Evolutionary conservation across 2,797 vertebrate species (phyloP), one percentile per base, ranked within the genome.

Genomic region (Myripristis jacobus): DNA sequence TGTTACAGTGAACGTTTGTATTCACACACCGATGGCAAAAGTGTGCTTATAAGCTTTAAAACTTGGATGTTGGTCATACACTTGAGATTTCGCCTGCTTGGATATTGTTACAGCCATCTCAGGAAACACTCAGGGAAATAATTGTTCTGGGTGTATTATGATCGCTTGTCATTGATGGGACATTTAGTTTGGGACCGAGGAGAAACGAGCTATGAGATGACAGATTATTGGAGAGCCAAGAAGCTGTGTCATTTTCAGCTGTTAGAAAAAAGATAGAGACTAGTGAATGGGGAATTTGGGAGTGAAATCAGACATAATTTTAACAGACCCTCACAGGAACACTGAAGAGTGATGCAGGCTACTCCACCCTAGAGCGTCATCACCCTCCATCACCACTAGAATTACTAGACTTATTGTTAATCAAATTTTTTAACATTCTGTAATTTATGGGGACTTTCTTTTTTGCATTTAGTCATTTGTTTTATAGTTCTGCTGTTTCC

Each of bases 161-260:
- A 85, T 77, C 44, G 64, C 70, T 74, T 66, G 70, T 76, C 76
- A 77, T 52, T 65, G 57, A 73, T 11, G 3, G 43, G 43, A 77
- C 64, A 41, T 43, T 6, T 61, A 61, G 22, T 70, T 73, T 83
- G 77, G 85, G 78, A 57, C 56, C 0, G 43, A 84, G 76, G 88
- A 77, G 29, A 90, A 87, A 86, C 27, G 44, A 81, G 68, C 51
- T 76, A 24, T 34, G 34, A 82, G 51, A 73, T 82, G 91, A 86
- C 80, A 81, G 67, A 89, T 75, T 81, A 70, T 73, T 87, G 79
- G 79, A 82, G 31, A 48, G 50, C 51, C 36, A 27, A 15, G 34
- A 81, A 66, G 27, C 66, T 76, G 75, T 79, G 61, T 87, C 67
- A 77, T 68, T 59, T 43, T 53, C 25, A 21, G 15, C 51, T 76